Percentiles rank a stretch among this genome's conserved stretches.
Conservation (phyloP, 2,797 vertebrate genomes). For the Sandelia bainsii region DNA sequence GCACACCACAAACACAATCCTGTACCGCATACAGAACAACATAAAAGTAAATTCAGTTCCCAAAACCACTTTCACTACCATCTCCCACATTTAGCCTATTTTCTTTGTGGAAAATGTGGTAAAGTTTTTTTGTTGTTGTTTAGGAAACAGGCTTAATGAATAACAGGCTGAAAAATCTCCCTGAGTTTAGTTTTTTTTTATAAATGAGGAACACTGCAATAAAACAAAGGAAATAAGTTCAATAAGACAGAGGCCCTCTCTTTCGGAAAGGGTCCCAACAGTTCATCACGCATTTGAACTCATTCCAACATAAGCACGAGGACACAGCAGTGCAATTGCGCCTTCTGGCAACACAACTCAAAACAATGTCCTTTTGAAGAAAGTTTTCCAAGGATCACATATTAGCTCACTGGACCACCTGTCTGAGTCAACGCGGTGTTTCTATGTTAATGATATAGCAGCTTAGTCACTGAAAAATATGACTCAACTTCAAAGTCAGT, state of each 20-base stretch:
- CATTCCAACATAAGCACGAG: conserved; percentile 70
- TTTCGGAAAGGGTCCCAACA: conserved; percentile 61
- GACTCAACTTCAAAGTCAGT: conserved; percentile 65
- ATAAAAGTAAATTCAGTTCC: conserved; percentile 21
- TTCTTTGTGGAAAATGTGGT: conserved; percentile 6
- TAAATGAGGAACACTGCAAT: conserved; percentile 61
- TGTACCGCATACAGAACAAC: conserved; percentile 32
- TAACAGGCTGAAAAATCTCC: conserved; percentile 39
- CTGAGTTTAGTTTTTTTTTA: conserved; percentile 33
- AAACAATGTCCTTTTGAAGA: conserved; percentile 72
- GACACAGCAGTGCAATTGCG: conserved; percentile 64
- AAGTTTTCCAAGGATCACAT: conserved; percentile 56
- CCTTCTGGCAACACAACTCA: conserved; percentile 74
- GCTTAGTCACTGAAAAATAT: conserved; percentile 54
- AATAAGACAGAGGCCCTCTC: conserved; percentile 64
- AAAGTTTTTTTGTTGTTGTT: conserved; percentile 28
- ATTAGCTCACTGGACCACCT: conserved; percentile 52
- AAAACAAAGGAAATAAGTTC: conserved; percentile 74
- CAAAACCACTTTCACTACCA: conserved; percentile 8
- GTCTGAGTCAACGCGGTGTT: conserved; percentile 49
- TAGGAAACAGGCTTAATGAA: conserved; percentile 24
- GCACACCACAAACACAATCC: conserved; percentile 49
- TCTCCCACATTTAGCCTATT: conserved; percentile 14
- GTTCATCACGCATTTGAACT: conserved; percentile 71
- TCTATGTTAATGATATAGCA: conserved; percentile 47